Evolutionary conservation across 2,113 vertebrate genomes (phyloP).

Genomic region (Hystrix brachyura): DNA sequence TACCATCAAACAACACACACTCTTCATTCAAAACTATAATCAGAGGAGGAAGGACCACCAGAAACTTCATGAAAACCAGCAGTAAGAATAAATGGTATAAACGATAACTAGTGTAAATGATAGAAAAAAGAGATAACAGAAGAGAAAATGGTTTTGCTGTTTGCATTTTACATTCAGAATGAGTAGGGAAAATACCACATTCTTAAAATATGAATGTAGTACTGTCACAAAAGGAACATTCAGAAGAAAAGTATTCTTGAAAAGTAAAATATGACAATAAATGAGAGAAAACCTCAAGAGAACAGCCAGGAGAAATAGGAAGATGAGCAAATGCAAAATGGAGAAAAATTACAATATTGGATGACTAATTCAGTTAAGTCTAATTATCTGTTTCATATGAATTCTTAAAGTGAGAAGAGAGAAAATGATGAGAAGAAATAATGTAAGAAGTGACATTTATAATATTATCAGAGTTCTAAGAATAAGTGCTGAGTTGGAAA

Average conservation of each 20-base stretch:
- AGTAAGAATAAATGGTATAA: background rate
- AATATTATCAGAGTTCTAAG: background rate
- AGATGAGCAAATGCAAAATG: background rate
- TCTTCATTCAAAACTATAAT: background rate
- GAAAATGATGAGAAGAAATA: background rate
- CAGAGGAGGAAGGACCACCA: background rate
- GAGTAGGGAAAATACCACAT: background rate
- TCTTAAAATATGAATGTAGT: background rate
- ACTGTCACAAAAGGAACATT: background rate
- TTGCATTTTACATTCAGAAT: background rate
- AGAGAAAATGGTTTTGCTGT: background rate
- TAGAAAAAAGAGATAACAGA: background rate
- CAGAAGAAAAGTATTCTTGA: background rate
- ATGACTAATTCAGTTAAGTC: background rate
- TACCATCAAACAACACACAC: background rate
- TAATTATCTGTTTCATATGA: background rate
- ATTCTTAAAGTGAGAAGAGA: background rate
- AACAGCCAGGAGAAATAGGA: background rate
- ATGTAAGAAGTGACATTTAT: background rate
- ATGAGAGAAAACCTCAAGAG: background rate
- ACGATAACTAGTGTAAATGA: background rate
- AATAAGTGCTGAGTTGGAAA: background rate
- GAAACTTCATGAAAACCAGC: background rate
- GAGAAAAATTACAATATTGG: background rate
- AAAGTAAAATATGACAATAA: slow-evolving; percentile 15